These are phyloP conservation scores for Babyrousa celebensis DNA, from an alignment of 2,797 vertebrate genomes.

Conservation along the genomic window DNA sequence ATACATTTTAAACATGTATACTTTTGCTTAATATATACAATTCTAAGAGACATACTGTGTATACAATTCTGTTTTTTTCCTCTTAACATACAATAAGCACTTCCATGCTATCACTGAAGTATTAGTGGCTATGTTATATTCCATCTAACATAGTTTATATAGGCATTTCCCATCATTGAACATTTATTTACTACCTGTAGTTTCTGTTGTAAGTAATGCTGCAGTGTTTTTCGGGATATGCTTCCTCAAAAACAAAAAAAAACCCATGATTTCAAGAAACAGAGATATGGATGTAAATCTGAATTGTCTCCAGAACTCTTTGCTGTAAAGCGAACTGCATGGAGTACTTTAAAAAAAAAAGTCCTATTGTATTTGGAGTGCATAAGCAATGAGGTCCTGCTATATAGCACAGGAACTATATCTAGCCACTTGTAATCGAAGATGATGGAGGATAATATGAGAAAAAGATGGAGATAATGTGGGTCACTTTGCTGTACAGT, in stretches of 20 bases:
- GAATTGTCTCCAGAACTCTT: constrained; percentile 19
- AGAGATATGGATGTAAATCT: not conserved
- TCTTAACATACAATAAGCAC: not conserved
- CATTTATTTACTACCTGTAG: not conserved
- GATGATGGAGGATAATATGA: too few relatives aligned
- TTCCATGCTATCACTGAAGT: not conserved
- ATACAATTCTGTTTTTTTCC: not conserved
- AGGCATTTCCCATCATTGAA: not conserved
- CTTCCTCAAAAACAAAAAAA: not conserved
- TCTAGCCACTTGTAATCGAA: too few relatives aligned
- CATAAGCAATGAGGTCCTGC: too few relatives aligned
- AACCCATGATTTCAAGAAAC: not conserved
- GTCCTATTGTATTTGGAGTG: too few relatives aligned
- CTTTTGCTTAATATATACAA: not conserved
- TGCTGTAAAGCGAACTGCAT: not conserved
- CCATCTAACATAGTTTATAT: not conserved
- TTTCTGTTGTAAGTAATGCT: constrained; percentile 53
- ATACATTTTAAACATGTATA: not conserved
- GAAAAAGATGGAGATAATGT: too few relatives aligned
- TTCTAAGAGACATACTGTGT: not conserved
- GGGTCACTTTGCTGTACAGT: too few relatives aligned
- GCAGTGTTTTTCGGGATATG: not conserved
- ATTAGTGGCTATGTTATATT: constrained; percentile 29
- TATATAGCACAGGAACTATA: too few relatives aligned
- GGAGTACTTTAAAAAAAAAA: not conserved